A percentile compares a stretch with the other conserved stretches of the same genome.
phyloP scores from a whole-genome alignment of 2,888 invertebrate genomes.

The Magallana nippona region DNA sequence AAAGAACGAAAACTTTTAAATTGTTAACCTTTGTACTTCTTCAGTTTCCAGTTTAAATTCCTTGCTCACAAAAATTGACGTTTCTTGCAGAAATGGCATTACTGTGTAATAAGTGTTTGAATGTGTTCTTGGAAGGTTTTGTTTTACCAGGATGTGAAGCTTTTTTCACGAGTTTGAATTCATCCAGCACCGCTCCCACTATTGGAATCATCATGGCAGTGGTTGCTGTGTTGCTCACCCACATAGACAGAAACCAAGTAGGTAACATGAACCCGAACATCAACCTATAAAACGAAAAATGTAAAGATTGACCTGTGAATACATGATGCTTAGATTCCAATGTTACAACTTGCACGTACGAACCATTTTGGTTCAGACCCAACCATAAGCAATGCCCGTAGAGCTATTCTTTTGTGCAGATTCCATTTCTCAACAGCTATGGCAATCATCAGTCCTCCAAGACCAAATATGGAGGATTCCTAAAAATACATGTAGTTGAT shows the following conservation, averaged over 20 bases:
- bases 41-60: too few relatives aligned
- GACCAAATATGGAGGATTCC: conserved; percentile 76
- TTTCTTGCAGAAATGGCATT: too few relatives aligned
- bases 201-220: conserved; percentile 78
- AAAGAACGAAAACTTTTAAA: not conserved
- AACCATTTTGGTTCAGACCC: conserved; percentile 73
- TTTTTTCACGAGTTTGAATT: conserved; percentile 53
- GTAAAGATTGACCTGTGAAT: not conserved
- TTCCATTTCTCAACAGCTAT: conserved; percentile 93
- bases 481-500: conserved; percentile 43
- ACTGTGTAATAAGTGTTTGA: too few relatives aligned
- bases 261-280: conserved; percentile 82
- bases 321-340: not conserved
- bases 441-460: conserved; percentile 92
- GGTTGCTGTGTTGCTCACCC: conserved; percentile 95
- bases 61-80: too few relatives aligned
- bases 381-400: conserved; percentile 87
- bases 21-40: too few relatives aligned
- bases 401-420: conserved; percentile 90
- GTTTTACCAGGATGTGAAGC: not conserved
- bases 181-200: conserved; percentile 69
- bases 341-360: conserved; percentile 36
- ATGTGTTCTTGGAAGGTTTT: not conserved
- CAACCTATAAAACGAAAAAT: conserved; percentile 58
- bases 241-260: conserved; percentile 96